phyloP scores from a whole-genome alignment of 2,888 invertebrate species.

The Catocala fraxini region DNA sequence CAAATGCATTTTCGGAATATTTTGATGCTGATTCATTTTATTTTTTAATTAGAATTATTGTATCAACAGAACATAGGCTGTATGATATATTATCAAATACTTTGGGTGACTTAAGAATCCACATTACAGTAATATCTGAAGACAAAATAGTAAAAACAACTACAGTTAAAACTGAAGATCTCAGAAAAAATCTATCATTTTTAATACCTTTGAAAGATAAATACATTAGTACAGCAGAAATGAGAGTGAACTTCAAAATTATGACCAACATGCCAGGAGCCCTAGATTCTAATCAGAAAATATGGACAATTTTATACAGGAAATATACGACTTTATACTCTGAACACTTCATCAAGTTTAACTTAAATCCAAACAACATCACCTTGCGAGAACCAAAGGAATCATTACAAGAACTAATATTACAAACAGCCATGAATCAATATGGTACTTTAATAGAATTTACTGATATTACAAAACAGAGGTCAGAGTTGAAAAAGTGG shows the following conservation, averaged over 20 bases:
- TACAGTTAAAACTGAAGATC: constrained; percentile 62
- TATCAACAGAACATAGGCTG: constrained; percentile 55
- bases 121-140: constrained; percentile 62
- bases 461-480: constrained; percentile 36
- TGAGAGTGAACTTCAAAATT: constrained; percentile 65
- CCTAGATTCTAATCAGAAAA: constrained; percentile 59
- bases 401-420: constrained; percentile 57
- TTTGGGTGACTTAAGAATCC: constrained; percentile 58
- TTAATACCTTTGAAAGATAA: constrained; percentile 61
- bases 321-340: constrained; percentile 60
- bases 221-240: constrained; percentile 40
- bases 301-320: constrained; percentile 68
- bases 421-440: constrained; percentile 46
- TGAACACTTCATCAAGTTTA: constrained; percentile 70
- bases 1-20: constrained; percentile 66
- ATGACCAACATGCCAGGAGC: constrained; percentile 68
- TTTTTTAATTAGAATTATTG: constrained; percentile 63
- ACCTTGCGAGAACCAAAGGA: constrained; percentile 53
- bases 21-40: constrained; percentile 58
- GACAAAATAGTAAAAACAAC: constrained; percentile 62
- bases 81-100: constrained; percentile 44
- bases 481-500: constrained; percentile 42
- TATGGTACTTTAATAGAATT: constrained; percentile 63
- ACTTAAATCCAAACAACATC: constrained; percentile 29
- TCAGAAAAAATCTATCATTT: constrained; percentile 59